Base-by-base conservation (phyloP, 2,797 vertebrate species). In the Microctenopoma steveboyesi region DNA sequence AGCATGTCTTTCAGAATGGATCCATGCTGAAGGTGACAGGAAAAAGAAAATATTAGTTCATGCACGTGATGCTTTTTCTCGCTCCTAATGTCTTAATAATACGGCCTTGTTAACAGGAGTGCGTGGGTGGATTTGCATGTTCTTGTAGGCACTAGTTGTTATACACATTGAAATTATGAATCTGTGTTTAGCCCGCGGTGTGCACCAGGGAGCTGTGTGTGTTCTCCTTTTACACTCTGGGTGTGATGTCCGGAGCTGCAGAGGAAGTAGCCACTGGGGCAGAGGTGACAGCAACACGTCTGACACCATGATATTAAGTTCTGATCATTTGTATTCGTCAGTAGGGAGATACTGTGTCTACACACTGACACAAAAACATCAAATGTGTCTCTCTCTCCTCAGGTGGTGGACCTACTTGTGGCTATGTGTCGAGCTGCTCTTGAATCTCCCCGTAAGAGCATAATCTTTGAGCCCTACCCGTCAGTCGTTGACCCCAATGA, bases 1-100 rank as follows among this genome's bases (percentile, higher is more conserved):
- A 99, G 92, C 98, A 99, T 35, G 98, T 99, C 92, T 99, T 99
- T 93, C 98, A 99, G 94, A 99, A 99, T 0, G 97, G 97, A 73
- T 99, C 98, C 79, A 99, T 99, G 98, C 94, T 99, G 64, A 99
- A 99, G 97, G 98, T 99, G 89, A 61, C 22, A 27, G 2, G 45
- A 7, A 8, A 57, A 35, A 50, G 53, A 51, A 37, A 62, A 22
- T 5, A 5, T 25, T 55, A 3, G 13, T 27, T 40, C 1, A 7
- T 48, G 25, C 37, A 16, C 35, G 18, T 53, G 16, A 33, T 47
- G 8, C 27, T 25, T 63, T 63, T 3, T 62, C n/a, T 73, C 14
- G 65, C 18, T 46, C 8, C 80, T 1, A 56, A 12, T 73, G 18
- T 46, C 10, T 82, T 2, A 56, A 14, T 73, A 27, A 58, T 54